Conservation (phyloP, 1,140 invertebrate genomes). For the Cotesia glomerata region DNA sequence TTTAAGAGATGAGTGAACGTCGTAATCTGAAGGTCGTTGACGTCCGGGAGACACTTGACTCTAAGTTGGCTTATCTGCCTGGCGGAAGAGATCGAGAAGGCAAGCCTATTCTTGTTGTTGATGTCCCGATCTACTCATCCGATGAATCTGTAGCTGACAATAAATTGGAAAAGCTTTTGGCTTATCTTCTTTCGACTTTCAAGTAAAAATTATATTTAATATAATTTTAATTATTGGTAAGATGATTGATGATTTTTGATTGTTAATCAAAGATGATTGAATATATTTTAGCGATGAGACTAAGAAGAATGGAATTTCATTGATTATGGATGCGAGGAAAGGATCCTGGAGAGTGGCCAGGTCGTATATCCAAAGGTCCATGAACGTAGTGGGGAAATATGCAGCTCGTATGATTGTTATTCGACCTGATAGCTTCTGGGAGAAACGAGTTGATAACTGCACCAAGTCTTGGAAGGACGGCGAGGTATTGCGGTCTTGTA, state of each 20-base stretch:
- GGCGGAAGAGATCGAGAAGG: constrained; percentile 72
- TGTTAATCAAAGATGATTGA: not conserved
- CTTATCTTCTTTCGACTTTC: constrained; percentile 69
- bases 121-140: constrained; percentile 66
- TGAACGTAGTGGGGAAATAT: constrained; percentile 61
- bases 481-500: constrained; percentile 61
- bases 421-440: constrained; percentile 76
- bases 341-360: constrained; percentile 70
- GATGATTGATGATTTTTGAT: not conserved
- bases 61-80: constrained; percentile 67
- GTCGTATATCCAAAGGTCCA: constrained; percentile 67
- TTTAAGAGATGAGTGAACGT: constrained; percentile 33
- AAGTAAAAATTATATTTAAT: constrained; percentile 60
- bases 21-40: constrained; percentile 54
- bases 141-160: constrained; percentile 57
- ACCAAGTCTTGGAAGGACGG: constrained; percentile 69
- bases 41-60: constrained; percentile 63
- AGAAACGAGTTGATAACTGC: constrained; percentile 75
- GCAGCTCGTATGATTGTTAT: constrained; percentile 69
- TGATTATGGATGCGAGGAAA: constrained; percentile 71
- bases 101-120: constrained; percentile 69
- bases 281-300: constrained; percentile 57
- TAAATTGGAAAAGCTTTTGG: constrained; percentile 64
- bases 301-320: constrained; percentile 64
- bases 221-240: not conserved